Evolutionary conservation across 2,113 vertebrate species (phyloP).

Genomic region (Trogon melanurus): DNA sequence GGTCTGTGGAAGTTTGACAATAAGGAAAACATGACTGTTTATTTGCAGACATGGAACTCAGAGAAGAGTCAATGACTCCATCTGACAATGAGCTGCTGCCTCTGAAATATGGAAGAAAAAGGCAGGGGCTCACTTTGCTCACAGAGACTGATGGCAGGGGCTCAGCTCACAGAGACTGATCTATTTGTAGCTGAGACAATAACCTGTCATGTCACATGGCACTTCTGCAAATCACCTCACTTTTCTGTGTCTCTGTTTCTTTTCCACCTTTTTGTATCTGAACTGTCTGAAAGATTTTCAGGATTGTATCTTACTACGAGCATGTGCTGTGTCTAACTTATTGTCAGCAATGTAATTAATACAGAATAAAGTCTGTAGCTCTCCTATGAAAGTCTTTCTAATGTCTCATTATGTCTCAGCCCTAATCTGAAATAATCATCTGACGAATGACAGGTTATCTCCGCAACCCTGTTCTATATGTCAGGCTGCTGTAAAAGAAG

Average conservation of each 20-base stretch:
- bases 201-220: background rate
- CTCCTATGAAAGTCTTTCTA: background rate
- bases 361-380: background rate
- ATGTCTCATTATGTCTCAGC: background rate
- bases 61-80: background rate
- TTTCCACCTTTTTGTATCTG: background rate
- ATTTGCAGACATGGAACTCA: background rate
- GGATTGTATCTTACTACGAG: background rate
- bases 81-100: background rate
- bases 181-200: background rate
- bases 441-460: background rate
- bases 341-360: background rate
- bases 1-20: background rate
- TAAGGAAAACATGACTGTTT: background rate
- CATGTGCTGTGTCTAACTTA: accelerated
- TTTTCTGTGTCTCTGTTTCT: background rate
- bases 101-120: background rate
- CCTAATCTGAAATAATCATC: background rate
- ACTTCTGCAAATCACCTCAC: background rate
- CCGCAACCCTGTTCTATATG: background rate
- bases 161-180: background rate
- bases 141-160: background rate
- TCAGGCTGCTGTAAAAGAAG: background rate
- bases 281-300: background rate
- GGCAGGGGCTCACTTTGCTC: background rate